Percentiles rank a stretch among this genome's conserved stretches.
phyloP scores from a whole-genome alignment of 2,888 invertebrate genomes.

The Archaeoteleia sp. region DNA sequence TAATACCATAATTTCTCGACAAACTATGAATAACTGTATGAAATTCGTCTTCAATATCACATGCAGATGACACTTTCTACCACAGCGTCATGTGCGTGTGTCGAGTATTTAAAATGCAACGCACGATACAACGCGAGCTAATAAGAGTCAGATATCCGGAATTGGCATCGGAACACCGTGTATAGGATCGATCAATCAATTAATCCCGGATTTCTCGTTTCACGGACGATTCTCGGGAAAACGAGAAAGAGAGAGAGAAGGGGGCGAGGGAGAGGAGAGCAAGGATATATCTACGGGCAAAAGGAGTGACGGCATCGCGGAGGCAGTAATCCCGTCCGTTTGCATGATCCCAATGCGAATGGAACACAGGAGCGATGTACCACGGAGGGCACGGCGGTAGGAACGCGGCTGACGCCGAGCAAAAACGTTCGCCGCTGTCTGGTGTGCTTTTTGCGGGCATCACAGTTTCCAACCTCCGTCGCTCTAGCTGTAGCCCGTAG shows the following conservation, averaged over 20 bases:
- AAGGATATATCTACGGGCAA: constrained; percentile 21
- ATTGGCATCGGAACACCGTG: constrained; percentile 15
- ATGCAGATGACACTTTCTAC: too few relatives aligned
- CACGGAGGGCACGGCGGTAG: constrained; percentile 72
- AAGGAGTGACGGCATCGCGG: constrained; percentile 31
- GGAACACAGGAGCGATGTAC: constrained; percentile 63
- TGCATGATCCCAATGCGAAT: constrained; percentile 60
- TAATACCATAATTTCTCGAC: too few relatives aligned
- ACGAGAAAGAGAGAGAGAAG: constrained; percentile 4
- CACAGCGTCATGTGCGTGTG: too few relatives aligned
- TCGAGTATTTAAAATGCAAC: too few relatives aligned
- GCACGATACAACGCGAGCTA: too few relatives aligned
- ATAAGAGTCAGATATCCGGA: too few relatives aligned
- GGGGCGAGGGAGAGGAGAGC: constrained; percentile 15
- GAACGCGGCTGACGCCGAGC: constrained; percentile 72
- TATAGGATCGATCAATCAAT: constrained; percentile 47
- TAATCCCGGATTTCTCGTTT: constrained; percentile 42
- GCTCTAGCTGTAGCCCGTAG: constrained; percentile 56
- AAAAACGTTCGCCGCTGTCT: constrained; percentile 75
- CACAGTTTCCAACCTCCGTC: constrained; percentile 73
- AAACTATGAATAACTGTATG: too few relatives aligned
- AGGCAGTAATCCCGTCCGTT: constrained; percentile 61
- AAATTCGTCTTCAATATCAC: too few relatives aligned
- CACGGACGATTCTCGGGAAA: constrained; percentile 20
- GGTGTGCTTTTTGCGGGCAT: constrained; percentile 74